Evolutionary conservation across 2,797 vertebrate genomes (phyloP).

Genomic region (Falco concolor): DNA sequence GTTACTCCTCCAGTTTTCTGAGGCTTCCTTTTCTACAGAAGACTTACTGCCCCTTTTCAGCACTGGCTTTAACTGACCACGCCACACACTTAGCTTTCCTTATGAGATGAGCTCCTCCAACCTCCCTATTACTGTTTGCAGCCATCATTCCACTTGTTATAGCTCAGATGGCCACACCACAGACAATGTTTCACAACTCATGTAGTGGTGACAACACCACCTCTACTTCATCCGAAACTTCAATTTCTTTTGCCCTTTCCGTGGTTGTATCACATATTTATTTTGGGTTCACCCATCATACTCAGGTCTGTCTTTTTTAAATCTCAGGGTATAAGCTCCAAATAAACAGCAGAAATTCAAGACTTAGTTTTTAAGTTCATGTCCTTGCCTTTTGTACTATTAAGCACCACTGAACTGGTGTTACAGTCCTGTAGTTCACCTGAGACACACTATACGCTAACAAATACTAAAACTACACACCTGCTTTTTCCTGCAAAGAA

Average conservation of each 20-base stretch:
- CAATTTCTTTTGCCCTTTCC: background rate
- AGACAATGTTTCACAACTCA: background rate
- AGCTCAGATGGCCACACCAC: background rate
- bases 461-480: background rate
- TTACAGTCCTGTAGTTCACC: background rate
- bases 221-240: background rate
- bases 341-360: background rate
- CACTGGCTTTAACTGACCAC: background rate
- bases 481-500: background rate
- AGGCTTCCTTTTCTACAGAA: background rate
- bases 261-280: background rate
- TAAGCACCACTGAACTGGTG: background rate
- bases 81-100: background rate
- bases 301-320: background rate
- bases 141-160: background rate
- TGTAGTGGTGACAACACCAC: background rate
- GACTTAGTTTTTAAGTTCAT: background rate
- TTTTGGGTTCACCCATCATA: background rate
- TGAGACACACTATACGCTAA: background rate
- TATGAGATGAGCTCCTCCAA: background rate
- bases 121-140: background rate
- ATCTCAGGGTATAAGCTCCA: background rate
- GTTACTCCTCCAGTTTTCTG: background rate
- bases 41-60: background rate
- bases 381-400: background rate